Percentiles rank a stretch among this genome's conserved stretches.
These are phyloP conservation scores for Sebastes vulpes DNA, from an alignment of 2,797 vertebrate species.

Conservation along the genomic window DNA sequence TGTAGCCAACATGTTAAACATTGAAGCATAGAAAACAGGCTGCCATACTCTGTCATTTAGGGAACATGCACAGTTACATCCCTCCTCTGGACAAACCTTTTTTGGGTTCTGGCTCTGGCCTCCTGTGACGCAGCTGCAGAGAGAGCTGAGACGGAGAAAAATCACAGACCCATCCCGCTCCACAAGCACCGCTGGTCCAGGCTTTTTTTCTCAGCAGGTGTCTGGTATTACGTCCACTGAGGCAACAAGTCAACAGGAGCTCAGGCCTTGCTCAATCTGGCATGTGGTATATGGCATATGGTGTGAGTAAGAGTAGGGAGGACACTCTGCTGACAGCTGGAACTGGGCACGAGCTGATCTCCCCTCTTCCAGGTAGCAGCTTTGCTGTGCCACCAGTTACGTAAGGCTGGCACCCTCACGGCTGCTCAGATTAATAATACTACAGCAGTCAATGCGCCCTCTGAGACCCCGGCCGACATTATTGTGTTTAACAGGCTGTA, in stretches of 20 bases:
- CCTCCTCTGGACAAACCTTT: background rate
- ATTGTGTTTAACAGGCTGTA: too few relatives aligned
- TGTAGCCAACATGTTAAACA: background rate
- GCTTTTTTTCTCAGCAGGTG: slow-evolving; percentile 40
- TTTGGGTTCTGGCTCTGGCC: background rate
- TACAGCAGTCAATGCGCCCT: slow-evolving; percentile 41
- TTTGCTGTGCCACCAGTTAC: slow-evolving; percentile 61
- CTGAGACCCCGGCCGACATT: too few relatives aligned
- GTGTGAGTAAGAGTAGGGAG: slow-evolving; percentile 50
- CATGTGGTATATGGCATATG: slow-evolving; percentile 70
- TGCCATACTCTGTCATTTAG: background rate
- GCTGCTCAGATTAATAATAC: slow-evolving; percentile 60
- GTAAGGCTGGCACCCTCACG: slow-evolving; percentile 55
- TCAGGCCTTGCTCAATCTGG: slow-evolving; percentile 11
- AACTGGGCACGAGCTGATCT: slow-evolving; percentile 62
- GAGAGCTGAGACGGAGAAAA: slow-evolving; percentile 19
- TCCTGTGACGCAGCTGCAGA: background rate
- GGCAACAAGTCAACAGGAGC: slow-evolving; percentile 7
- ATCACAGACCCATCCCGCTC: slow-evolving; percentile 11
- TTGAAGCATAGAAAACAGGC: background rate
- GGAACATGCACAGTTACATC: background rate
- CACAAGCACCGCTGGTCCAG: background rate
- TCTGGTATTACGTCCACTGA: slow-evolving; percentile 30
- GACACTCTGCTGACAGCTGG: slow-evolving; percentile 63
- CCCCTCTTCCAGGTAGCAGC: slow-evolving; percentile 74